phyloP scores from a whole-genome alignment of 2,113 vertebrate genomes.

The Donacobius atricapilla region DNA sequence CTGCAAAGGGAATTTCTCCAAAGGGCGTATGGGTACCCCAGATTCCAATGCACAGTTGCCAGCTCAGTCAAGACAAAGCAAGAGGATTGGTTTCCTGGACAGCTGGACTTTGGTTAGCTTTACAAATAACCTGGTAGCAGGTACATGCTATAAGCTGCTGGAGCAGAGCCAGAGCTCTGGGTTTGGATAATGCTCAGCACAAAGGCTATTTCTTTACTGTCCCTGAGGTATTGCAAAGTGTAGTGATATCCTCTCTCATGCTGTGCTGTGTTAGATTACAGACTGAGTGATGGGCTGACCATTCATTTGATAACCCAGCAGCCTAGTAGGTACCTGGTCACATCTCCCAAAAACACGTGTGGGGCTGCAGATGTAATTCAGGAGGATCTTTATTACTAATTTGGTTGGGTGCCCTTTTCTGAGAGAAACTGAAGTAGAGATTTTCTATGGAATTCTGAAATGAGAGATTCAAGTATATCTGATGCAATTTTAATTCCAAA shows the following conservation, averaged over 20 bases:
- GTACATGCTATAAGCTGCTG: not conserved
- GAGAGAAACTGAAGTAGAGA: not conserved
- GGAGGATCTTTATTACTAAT: not conserved
- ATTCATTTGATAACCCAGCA: not conserved
- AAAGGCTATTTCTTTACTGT: not conserved
- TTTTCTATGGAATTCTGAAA: not conserved
- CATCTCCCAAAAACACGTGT: not conserved
- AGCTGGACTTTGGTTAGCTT: not conserved
- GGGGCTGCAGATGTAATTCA: not conserved
- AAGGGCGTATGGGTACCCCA: not conserved
- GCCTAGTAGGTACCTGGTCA: not conserved
- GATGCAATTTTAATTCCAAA: not conserved
- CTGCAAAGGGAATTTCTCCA: not conserved
- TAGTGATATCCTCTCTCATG: not conserved
- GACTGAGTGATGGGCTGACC: fast-evolving
- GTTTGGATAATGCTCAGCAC: not conserved
- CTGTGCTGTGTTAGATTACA: not conserved
- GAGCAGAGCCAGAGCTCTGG: not conserved
- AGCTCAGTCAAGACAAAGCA: not conserved
- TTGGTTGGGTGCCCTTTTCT: not conserved
- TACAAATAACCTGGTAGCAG: not conserved
- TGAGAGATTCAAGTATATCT: not conserved
- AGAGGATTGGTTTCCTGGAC: not conserved
- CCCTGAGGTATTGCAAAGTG: not conserved
- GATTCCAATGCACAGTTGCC: not conserved